Base-by-base conservation (phyloP, 1,140 invertebrate genomes). In the Meloidogyne floridensis region DNA sequence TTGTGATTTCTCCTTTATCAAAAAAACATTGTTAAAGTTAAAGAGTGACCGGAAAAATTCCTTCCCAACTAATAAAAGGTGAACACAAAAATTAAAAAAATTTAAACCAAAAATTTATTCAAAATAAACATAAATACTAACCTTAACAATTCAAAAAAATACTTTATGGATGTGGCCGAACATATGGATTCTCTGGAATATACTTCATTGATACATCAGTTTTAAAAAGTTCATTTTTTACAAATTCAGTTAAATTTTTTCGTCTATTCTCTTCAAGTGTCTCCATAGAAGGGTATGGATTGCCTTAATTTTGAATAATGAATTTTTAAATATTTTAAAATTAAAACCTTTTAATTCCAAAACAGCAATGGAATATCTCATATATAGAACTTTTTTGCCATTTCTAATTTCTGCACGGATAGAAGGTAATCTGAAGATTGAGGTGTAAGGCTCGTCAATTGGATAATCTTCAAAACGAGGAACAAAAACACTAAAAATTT, bases 321-420 rank as follows among this genome's bases (percentile, higher is more conserved):
- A n/a, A 65, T 53, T 53, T 47, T 47, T 3, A 75, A 2, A 8
- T 32, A 9, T 75, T 32, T 20, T 59, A 20, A 43, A 75, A 0
- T 13, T 13, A 42, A 47, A 42, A 88, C 86, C 87, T 54, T 88
- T 84, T 51, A 88, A 80, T 73, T 88, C 87, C 3, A 88, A 72
- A 65, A 89, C 80, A 54, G 71, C 87, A 43, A 88, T 82, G 8
- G 80, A 71, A 51, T 82, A 80, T 20, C 79, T 73, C 70, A 73
- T 81, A 70, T 78, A 88, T 65, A 76, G 69, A 42, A 84, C 82
- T 7, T 81, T 84, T 43, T 82, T 80, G 65, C 82, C 82, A 54
- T 78, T 80, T 72, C 69, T 65, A 10, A 69, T 47, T 43, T 42
- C 18, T 9, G 87, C 75, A 65, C 87, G 78, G 32, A 80, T 18